Conservation (phyloP, 1,140 invertebrate genomes). For the Ruditapes philippinarum region DNA sequence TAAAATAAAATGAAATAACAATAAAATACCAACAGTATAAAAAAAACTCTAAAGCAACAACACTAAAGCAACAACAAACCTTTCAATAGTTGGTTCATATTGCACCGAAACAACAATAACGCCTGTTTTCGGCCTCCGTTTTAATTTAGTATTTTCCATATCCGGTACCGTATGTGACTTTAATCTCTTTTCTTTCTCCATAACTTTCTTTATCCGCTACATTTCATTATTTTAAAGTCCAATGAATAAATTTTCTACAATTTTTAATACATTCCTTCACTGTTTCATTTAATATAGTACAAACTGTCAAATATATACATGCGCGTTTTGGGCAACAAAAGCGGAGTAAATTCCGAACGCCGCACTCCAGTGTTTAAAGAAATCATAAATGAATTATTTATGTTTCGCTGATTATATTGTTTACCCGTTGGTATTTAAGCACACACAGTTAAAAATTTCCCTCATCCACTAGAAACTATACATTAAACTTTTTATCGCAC, state of each 20-base stretch:
- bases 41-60: too few species aligned
- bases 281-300: too few species aligned
- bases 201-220: not conserved
- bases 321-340: too few species aligned
- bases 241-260: too few species aligned
- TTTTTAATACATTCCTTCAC: too few species aligned
- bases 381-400: not conserved
- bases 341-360: not conserved
- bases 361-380: not conserved
- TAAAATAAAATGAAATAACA: too few species aligned
- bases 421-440: not conserved
- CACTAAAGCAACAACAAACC: not conserved
- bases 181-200: not conserved
- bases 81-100: constrained; percentile 29
- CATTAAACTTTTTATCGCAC: not conserved
- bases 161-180: not conserved
- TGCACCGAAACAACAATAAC: constrained; percentile 10
- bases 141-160: not conserved
- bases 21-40: too few species aligned
- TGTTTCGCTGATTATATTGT: not conserved
- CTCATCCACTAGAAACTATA: not conserved
- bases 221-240: too few species aligned
- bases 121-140: not conserved
- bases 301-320: too few species aligned
- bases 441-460: not conserved